Conservation (phyloP, 2,113 vertebrate species). For the chimpanzee (Pan troglodytes) region NHGRI_mPanTro3-v2.1_pri NC_072411.2:142637501-142638000, state of each 20-base stretch:
- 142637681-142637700: neutral
- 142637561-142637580: neutral
- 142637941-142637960: neutral
- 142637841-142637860: rapidly evolving
- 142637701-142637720: neutral
- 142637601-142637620: too few relatives aligned
- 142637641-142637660: rapidly evolving
- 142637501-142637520: neutral
- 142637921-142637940: neutral
- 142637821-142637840: rapidly evolving
- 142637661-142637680: neutral
- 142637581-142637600: too few relatives aligned
- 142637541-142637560: neutral
- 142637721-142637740: neutral
- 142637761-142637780: neutral
- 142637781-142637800: neutral
- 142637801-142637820: neutral
- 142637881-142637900: too few relatives aligned
- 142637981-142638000: neutral
- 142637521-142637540: neutral
- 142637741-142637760: neutral
- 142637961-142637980: neutral
- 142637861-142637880: neutral
- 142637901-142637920: rapidly evolving
- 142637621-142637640: neutral